A percentile compares a stretch with the other conserved stretches of the same genome.
Conservation (phyloP, 2,797 vertebrate genomes). For the Bradypodion ventrale region DNA sequence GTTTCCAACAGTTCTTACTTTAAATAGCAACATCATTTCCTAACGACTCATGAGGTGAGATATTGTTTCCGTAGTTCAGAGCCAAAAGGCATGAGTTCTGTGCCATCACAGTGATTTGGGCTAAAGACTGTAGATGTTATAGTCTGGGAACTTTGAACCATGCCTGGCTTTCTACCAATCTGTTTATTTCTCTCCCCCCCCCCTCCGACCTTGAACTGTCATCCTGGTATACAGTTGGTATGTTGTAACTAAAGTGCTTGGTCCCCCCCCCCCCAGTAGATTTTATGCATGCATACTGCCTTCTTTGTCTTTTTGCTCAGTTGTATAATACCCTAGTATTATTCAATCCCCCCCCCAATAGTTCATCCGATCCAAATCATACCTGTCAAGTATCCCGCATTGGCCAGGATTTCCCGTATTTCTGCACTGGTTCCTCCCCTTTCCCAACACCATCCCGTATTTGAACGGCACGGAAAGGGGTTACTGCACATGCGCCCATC, state of each 20-base stretch:
- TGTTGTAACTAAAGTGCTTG: background rate
- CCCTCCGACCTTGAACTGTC: constrained; percentile 15
- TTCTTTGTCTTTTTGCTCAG: background rate
- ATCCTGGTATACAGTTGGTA: background rate
- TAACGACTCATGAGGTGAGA: constrained; percentile 13
- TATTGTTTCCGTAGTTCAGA: constrained; percentile 28
- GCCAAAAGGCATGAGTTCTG: constrained; percentile 12
- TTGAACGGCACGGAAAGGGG: too few species aligned
- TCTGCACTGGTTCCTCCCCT: too few species aligned
- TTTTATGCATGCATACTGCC: background rate
- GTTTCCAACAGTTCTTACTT: constrained; percentile 32
- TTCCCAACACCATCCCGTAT: too few species aligned
- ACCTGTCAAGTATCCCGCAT: too few species aligned
- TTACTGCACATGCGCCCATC: too few species aligned
- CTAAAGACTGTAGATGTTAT: background rate
- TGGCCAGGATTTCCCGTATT: too few species aligned
- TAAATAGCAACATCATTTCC: constrained; percentile 36
- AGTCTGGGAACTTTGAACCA: background rate
- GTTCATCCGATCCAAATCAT: too few species aligned
- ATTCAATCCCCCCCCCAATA: too few species aligned
- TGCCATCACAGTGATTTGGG: background rate
- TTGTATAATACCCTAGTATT: background rate
- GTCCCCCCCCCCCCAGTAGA: background rate
- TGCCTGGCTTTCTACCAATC: background rate
- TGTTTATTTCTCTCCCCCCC: too few species aligned